Evolutionary conservation across 2,888 invertebrate genomes (phyloP), one percentile per base, ranked within the genome.

Genomic region (Drosophila borborema): DNA sequence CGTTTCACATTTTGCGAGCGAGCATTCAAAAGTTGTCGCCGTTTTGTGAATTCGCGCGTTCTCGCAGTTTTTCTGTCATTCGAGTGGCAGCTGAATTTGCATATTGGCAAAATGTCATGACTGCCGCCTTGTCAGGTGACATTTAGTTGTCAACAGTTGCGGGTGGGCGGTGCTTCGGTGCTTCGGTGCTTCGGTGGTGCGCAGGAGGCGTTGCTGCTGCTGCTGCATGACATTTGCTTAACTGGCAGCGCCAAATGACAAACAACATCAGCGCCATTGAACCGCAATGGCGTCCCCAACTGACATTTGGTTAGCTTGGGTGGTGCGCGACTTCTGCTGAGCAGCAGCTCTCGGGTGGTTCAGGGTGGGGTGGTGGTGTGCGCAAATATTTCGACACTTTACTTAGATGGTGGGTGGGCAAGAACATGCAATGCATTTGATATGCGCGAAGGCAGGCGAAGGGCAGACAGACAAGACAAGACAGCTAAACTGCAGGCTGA

Each of bases 351-450:
- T 4, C 10, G 28, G 51, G 28, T 6, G 36, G 18, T 12, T 14
- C n/a, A 10, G 10, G 38, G 36, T 31, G 48, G 49, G 53, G 62
- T 49, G 40, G 62, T 49, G 40, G 41, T 23, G 5, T 74, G 67
- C 66, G 82, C 84, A 91, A 91, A 91, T 86, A 91, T 89, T 86
- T 91, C 90, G 90, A 90, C 85, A 90, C 79, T 82, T 88, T 85
- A 78, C 81, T 84, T 88, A 72, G 51, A 14, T 14, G 36, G 36
- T 34, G 78, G 74, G 9, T 38, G 20, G 72, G 65, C 72, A 75
- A 72, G 72, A 55, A 59, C 20, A 60, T 51, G 40, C 10, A 68
- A 45, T 65, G 64, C 67, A 67, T 45, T 41, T 16, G 45, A 34
- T 45, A 56, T 56, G 56, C 31, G 38, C 38, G 28, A 28, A 28